Percentiles rank a stretch among this genome's conserved stretches.
These are phyloP conservation scores for Incurvaria masculella DNA, from an alignment of 2,888 invertebrate species.

Conservation along the genomic window DNA sequence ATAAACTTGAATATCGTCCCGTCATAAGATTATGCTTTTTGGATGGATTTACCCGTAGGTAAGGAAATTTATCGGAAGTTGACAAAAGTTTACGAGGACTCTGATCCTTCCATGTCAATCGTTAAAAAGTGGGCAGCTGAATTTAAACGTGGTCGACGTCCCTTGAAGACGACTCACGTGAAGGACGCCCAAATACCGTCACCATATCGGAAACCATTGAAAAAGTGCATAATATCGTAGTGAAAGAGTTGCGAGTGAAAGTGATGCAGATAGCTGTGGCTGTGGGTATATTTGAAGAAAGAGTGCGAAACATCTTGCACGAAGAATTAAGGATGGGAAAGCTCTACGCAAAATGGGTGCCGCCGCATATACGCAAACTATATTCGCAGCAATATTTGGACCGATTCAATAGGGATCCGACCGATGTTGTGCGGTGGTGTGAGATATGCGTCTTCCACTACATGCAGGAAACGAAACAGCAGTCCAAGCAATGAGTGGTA, in stretches of 20 bases:
- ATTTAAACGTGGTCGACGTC: slow-evolving; percentile 16
- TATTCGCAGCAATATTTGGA: neutral
- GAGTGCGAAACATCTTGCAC: slow-evolving; percentile 1
- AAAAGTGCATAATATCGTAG: neutral
- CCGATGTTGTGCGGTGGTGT: slow-evolving; percentile 3
- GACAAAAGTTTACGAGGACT: slow-evolving; percentile 5
- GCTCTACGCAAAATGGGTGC: no score
- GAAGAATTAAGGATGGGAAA: neutral
- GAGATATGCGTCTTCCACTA: no score
- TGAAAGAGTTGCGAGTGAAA: neutral
- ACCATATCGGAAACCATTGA: slow-evolving; percentile 7
- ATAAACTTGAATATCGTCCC: slow-evolving; percentile 1
- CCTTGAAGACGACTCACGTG: slow-evolving; percentile 13
- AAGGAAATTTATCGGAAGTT: slow-evolving; percentile 6
- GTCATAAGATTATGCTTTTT: slow-evolving; percentile 3
- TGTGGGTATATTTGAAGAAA: neutral
- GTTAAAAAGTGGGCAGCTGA: slow-evolving; percentile 16
- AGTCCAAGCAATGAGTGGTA: no score
- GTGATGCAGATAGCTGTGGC: neutral
- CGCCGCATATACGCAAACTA: slow-evolving; percentile 1
- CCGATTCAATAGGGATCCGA: neutral
- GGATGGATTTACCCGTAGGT: slow-evolving; percentile 1
- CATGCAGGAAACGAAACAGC: no score
- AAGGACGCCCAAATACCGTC: no score
- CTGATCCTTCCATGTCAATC: slow-evolving; percentile 15